These are phyloP conservation scores for Rhincodon typus DNA, from an alignment of 2,797 vertebrate genomes.

Conservation along the genomic window DNA sequence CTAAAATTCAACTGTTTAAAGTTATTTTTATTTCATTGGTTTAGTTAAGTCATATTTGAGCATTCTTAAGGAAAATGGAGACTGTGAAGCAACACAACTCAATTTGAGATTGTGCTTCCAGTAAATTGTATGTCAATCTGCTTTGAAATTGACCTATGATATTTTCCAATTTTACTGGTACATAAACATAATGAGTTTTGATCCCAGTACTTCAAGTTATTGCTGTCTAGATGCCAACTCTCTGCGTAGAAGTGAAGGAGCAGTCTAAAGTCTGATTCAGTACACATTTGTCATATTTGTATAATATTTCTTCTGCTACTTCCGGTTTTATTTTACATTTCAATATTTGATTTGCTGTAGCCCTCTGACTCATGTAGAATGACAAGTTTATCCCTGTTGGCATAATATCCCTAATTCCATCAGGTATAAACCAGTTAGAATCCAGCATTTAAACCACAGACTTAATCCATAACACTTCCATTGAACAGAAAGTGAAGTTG, in stretches of 20 bases:
- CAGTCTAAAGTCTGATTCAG: background rate
- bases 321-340: constrained; percentile 12
- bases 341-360: background rate
- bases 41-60: background rate
- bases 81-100: background rate
- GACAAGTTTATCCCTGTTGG: background rate
- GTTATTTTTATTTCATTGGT: background rate
- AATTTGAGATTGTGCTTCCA: background rate
- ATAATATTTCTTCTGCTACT: background rate
- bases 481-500: background rate
- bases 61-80: background rate
- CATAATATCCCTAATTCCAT: background rate
- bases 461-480: background rate
- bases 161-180: background rate
- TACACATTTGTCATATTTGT: background rate
- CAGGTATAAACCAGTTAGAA: background rate
- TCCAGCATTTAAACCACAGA: background rate
- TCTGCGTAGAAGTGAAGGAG: background rate
- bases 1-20: background rate
- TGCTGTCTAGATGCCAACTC: background rate
- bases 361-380: background rate
- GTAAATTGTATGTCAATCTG: background rate
- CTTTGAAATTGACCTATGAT: background rate
- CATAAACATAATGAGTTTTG: background rate
- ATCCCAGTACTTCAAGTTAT: background rate